Conservation (phyloP, 2,888 invertebrate genomes). For the Sphecodes monilicornis region DNA sequence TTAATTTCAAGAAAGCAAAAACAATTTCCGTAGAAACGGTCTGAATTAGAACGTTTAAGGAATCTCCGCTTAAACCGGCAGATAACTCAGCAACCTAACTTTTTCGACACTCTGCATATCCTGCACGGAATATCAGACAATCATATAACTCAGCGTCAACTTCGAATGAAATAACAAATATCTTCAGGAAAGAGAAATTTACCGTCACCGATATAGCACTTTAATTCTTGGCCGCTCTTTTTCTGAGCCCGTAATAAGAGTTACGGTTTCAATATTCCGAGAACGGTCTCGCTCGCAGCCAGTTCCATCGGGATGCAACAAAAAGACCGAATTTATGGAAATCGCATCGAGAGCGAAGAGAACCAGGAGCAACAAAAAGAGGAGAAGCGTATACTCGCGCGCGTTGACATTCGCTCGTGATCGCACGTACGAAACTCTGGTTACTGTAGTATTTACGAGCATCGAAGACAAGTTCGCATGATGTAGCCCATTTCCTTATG, state of each 20-base stretch:
- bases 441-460: constrained; percentile 54
- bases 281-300: constrained; percentile 27
- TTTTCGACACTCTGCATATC: neutral
- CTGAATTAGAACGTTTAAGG: neutral
- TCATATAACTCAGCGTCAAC: neutral
- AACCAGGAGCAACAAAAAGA: constrained; percentile 30
- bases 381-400: neutral
- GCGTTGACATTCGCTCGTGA: constrained; percentile 33
- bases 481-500: neutral
- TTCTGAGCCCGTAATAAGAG: constrained; percentile 47
- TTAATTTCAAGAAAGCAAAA: too few relatives aligned
- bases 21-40: too few relatives aligned
- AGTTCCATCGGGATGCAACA: constrained; percentile 11
- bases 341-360: constrained; percentile 53
- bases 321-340: constrained; percentile 71
- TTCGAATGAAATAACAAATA: constrained; percentile 20
- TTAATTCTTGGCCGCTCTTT: constrained; percentile 39
- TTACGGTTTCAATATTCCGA: constrained; percentile 60
- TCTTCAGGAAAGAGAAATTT: constrained; percentile 14
- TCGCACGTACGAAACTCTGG: constrained; percentile 45
- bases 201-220: constrained; percentile 10
- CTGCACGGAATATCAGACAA: neutral
- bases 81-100: neutral
- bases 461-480: constrained; percentile 12
- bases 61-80: neutral